Base-by-base conservation (phyloP, 2,113 vertebrate genomes). In the Micronycteris hirsuta region DNA sequence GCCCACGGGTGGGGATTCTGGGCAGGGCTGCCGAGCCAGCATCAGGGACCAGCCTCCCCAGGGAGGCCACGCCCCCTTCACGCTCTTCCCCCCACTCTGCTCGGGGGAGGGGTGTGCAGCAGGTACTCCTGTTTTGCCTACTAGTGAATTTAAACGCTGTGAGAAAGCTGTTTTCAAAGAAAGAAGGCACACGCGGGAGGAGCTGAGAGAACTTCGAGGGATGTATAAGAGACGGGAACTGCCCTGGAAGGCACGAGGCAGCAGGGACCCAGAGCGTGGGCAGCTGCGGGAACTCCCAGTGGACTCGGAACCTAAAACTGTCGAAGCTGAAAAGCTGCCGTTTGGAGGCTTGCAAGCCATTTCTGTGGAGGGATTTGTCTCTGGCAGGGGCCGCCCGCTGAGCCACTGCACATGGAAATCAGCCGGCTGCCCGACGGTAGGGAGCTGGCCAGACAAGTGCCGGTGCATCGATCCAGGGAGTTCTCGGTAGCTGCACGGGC, bases 221-320 rank as follows among this genome's bases (percentile, higher is more conserved):
- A 26, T 0, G 19, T 47, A 8, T 20, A 4, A 16, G 70, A 90
- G 26, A 43, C 0, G 0, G 24, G 45, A 7, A 19, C 33, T 33
- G 61, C n/a, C 38, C 8, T 13, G 0, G 28, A 12, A 68, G 77
- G 63, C 6, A 1, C 10, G 9, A 13, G 11, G 19, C 0, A 1
- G 5, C 47, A 0, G 5, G 1, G 77, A 16, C 2, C 0, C 17
- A 41, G 17, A 16, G 9, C 0, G 26, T 3, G 36, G 15, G 0
- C 9, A 1, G 28, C 1, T 0, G 1, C 36, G 54, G 24, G 47
- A 47, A 22, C 11, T 24, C 1, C 5, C 45, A 9, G 54, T 56
- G 20, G 54, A 26, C 13, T 0, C 20, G 52, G 68, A 7, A 49
- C 80, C 80, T 45, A 54, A 86, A 54, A 49, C 7, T 49, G 67